Base-by-base conservation (phyloP, 2,113 vertebrate genomes). In the Caloenas nicobarica region DNA sequence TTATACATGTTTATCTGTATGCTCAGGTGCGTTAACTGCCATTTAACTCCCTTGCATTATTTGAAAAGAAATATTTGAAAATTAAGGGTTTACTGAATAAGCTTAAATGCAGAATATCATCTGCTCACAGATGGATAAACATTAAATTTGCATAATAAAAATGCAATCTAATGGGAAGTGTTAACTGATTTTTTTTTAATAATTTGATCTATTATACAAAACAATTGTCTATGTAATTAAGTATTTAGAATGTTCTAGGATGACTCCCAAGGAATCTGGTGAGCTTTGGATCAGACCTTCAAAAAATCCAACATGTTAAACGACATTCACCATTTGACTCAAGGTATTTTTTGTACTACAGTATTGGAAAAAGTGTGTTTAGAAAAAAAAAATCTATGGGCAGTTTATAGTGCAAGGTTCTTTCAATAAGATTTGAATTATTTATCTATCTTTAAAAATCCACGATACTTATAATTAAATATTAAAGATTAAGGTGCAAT, bases 361-460 rank as follows among this genome's bases (percentile, higher is more conserved):
- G 1, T 64, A 2, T 16, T 51, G 12, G 53, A 29, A 78, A 54
- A 78, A 53, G 3, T 25, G 11, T 46, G 5, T 68, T 73, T 34
- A 81, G 54, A 86, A 72, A 88, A 87, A 64, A 70, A 83, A 72
- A 86, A 87, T 58, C 4, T 42, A 23, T 16, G 7, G 36, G 9
- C 11, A 51, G 13, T 50, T 88, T 74, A 17, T 23, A 81, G 25
- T 21, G 6, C 42, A 48, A 87, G 51, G 64, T 21, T 79, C 31
- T 40, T 68, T 76, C 40, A 71, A 62, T 77, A 73, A 61, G 24
- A 19, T 84, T 89, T 90, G 11, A 90, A 66, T 77, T 94, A 64
- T 94, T 92, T 56, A 64, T 38, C 40, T 64, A 18, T 28, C 60
- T 95, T 95, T 94, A 87, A 95, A 94, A 94, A 82, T 86, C 36